These are phyloP conservation scores for Vireo griseus DNA, from an alignment of 2,797 vertebrate species.

Conservation along the genomic window DNA sequence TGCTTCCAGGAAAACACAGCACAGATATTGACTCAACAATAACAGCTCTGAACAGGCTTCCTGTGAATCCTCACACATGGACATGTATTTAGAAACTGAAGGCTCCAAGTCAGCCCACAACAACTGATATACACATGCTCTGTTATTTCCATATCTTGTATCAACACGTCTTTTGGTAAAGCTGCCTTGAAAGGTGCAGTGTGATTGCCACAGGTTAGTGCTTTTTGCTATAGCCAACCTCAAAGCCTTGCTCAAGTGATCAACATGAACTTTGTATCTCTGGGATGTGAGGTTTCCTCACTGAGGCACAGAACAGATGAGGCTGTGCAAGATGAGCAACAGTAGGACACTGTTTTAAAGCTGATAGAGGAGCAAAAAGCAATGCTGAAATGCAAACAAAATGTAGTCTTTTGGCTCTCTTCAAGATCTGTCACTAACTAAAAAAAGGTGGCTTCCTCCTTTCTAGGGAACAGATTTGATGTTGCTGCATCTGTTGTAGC, in stretches of 20 bases:
- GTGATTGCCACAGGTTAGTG: fast-evolving
- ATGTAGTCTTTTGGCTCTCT: neutral
- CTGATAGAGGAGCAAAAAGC: neutral
- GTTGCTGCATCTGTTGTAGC: neutral
- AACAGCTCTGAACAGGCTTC: neutral
- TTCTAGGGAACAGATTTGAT: neutral
- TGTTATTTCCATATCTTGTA: neutral
- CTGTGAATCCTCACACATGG: neutral
- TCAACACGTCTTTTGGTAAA: neutral
- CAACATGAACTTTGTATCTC: neutral
- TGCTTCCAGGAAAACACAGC: neutral
- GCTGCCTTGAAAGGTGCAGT: neutral
- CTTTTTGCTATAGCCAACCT: neutral
- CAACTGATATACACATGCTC: fast-evolving
- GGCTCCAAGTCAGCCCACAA: neutral
- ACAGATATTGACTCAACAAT: neutral
- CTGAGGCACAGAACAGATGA: neutral
- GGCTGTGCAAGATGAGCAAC: neutral
- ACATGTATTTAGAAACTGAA: neutral
- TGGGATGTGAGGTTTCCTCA: neutral
- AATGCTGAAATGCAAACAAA: neutral
- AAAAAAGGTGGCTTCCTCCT: neutral
- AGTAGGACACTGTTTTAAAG: neutral
- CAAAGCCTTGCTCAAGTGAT: neutral
- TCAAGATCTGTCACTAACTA: neutral